A percentile compares a stretch with the other conserved stretches of the same genome.
phyloP scores from a whole-genome alignment of 2,113 vertebrate species.

The Corythornis madagascariensis region DNA sequence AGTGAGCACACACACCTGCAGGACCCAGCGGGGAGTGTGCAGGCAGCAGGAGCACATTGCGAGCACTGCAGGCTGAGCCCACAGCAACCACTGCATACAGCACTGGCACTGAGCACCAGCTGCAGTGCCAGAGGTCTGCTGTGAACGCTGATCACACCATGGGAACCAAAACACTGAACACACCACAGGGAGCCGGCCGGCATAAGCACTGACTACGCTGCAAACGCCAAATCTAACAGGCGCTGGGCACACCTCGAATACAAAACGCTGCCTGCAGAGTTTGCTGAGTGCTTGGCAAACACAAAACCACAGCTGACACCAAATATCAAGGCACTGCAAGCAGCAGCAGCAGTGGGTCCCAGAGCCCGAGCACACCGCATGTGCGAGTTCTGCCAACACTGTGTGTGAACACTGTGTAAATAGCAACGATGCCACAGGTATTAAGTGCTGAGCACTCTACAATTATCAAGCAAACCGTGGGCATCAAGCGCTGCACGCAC shows the following conservation, averaged over 20 bases:
- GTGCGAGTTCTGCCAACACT: not conserved
- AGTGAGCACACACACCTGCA: accelerated
- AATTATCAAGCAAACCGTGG: constrained; percentile 49
- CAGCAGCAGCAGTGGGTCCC: accelerated
- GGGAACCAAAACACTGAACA: not conserved
- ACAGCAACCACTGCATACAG: accelerated
- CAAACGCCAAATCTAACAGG: constrained; percentile 1
- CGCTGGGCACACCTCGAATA: not conserved
- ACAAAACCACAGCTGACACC: not conserved
- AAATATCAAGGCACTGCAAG: not conserved
- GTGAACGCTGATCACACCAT: not conserved
- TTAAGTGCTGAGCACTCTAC: constrained; percentile 54
- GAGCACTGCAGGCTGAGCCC: not conserved
- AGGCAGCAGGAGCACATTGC: accelerated
- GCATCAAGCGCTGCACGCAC: not conserved
- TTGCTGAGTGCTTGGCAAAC: not conserved
- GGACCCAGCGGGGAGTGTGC: accelerated
- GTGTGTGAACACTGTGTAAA: not conserved
- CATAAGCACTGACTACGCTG: accelerated
- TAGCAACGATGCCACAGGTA: constrained; percentile 49
- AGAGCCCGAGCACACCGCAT: accelerated
- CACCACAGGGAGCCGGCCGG: accelerated
- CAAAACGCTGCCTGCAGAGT: not conserved
- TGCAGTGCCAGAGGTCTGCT: not conserved
- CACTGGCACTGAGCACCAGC: not conserved